These are phyloP conservation scores for Nymphalis polychloros DNA, from an alignment of 2,888 invertebrate genomes.

Conservation along the genomic window DNA sequence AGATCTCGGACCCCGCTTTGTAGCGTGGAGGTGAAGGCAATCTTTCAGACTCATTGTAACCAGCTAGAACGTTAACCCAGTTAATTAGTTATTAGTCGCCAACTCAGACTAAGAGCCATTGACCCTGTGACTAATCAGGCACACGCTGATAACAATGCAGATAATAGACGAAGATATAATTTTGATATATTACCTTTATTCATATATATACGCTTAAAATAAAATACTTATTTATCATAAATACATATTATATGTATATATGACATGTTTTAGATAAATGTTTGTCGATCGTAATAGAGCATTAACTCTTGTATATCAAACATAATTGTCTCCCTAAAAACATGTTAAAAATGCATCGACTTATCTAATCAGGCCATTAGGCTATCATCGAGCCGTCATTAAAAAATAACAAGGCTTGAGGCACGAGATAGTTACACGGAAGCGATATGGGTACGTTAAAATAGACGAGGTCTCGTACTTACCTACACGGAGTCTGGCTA, in stretches of 20 bases:
- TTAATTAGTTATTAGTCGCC: conserved; percentile 16
- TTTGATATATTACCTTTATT: no score
- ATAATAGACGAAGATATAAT: neutral
- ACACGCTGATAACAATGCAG: conserved; percentile 13
- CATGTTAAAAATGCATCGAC: conserved; percentile 33
- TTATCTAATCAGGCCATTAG: conserved; percentile 38
- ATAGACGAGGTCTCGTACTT: conserved; percentile 1
- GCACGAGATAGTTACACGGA: conserved; percentile 15
- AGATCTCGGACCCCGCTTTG: no score
- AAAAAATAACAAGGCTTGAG: conserved; percentile 19
- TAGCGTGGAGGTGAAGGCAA: neutral
- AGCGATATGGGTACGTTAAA: conserved; percentile 18
- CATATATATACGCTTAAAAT: no score
- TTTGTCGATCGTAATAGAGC: conserved; percentile 5
- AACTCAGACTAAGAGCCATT: conserved; percentile 11
- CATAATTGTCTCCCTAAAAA: conserved; percentile 15
- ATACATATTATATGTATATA: no score
- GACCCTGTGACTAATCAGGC: conserved; percentile 28
- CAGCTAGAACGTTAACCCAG: conserved; percentile 10
- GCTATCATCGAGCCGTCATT: conserved; percentile 35
- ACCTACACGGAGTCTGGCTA: conserved; percentile 15
- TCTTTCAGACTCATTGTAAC: conserved; percentile 1
- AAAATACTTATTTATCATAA: no score
- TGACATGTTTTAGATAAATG: no score
- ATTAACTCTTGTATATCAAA: conserved; percentile 15